These are phyloP conservation scores for Myripristis jacobus DNA, from an alignment of 2,797 vertebrate species.

Conservation along the genomic window DNA sequence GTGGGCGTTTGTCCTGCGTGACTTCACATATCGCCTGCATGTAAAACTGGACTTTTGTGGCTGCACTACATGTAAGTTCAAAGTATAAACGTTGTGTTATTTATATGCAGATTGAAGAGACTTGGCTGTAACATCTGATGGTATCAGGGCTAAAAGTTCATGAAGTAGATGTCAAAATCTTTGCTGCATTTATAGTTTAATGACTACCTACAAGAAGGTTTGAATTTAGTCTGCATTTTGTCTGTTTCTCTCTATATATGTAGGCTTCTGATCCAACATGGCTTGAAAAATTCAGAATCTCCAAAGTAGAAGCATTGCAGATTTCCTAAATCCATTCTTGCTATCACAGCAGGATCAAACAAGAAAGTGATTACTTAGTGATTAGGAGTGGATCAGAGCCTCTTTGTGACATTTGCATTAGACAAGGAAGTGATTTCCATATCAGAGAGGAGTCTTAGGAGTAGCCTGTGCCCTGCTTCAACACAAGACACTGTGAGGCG, in stretches of 20 bases:
- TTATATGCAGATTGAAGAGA: too few relatives aligned
- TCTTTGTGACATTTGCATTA: conserved; percentile 77
- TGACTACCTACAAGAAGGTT: conserved; percentile 33
- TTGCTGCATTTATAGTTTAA: conserved; percentile 23
- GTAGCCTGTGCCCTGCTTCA: conserved; percentile 33
- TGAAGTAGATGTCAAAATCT: conserved; percentile 14
- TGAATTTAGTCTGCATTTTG: conserved; percentile 6
- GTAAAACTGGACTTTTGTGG: too few relatives aligned
- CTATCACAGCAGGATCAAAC: conserved; percentile 74
- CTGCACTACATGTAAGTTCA: too few relatives aligned
- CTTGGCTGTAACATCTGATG: too few relatives aligned
- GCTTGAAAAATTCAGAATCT: conserved; percentile 64
- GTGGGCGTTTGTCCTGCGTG: too few relatives aligned
- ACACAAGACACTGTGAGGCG: conserved; percentile 28
- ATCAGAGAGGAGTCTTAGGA: conserved; percentile 58
- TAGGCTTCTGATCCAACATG: conserved; percentile 34
- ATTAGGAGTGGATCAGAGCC: conserved; percentile 79
- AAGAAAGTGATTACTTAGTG: conserved; percentile 75
- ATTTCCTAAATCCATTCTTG: conserved; percentile 75
- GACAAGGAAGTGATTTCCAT: conserved; percentile 64
- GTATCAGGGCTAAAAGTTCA: neutral
- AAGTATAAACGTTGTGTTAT: too few relatives aligned
- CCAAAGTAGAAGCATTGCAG: conserved; percentile 49
- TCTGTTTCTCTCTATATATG: neutral
- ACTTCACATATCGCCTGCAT: too few relatives aligned